Evolutionary conservation across 2,888 invertebrate species (phyloP).

Genomic region (Lasioglossum malachurum): DNA sequence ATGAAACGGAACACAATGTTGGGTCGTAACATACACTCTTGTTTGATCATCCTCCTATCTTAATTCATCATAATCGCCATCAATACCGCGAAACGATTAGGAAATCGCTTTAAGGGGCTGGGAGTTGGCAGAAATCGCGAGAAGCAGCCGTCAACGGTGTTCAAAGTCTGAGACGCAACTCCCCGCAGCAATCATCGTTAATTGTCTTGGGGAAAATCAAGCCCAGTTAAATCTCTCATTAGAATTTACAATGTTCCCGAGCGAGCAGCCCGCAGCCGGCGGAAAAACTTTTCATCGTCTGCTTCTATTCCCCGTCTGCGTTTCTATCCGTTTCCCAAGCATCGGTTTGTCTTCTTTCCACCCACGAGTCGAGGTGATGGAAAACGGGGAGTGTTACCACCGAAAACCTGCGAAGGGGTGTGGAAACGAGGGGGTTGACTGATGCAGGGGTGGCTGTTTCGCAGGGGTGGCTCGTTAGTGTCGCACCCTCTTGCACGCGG

Average conservation of each 20-base stretch:
- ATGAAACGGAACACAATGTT: too few relatives aligned
- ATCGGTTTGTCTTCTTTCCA: neutral
- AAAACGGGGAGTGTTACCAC: neutral
- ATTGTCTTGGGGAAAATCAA: neutral
- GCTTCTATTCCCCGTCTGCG: neutral
- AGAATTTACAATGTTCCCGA: conserved; percentile 7
- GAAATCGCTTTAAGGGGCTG: neutral
- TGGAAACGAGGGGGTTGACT: neutral
- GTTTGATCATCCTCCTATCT: neutral
- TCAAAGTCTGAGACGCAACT: neutral
- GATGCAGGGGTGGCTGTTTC: conserved; percentile 44
- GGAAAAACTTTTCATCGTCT: neutral
- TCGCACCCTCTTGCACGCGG: conserved; percentile 18
- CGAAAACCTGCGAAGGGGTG: conserved; percentile 26
- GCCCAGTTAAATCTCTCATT: conserved; percentile 5
- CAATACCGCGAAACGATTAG: neutral
- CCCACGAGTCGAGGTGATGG: neutral
- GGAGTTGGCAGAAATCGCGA: neutral
- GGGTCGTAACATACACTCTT: neutral
- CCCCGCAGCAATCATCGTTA: neutral
- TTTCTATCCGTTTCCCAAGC: neutral
- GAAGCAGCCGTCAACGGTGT: neutral
- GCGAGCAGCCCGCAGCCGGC: neutral
- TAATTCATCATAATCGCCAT: neutral
- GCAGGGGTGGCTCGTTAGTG: conserved; percentile 60